Base-by-base conservation (phyloP, 1,140 invertebrate genomes). In the Drosophila pandora region DNA sequence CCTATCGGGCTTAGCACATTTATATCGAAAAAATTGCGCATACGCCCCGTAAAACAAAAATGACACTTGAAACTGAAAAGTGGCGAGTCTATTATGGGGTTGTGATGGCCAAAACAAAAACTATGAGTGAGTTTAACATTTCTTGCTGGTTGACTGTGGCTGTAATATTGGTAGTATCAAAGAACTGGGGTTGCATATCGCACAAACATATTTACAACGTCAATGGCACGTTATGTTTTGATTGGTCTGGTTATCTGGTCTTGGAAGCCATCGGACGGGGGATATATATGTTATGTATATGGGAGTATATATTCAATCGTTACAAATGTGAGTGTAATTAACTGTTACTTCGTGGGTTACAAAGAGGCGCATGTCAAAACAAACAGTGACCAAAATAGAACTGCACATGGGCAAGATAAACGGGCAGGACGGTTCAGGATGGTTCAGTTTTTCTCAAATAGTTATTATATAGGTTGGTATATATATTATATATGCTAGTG, bases 161-260 rank as follows among this genome's bases (percentile, higher is more conserved):
- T 74, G 70, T 52, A 34, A 21, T 59, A 76, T 52, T 22, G 43
- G 60, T 69, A 73, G 13, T 17, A 69, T 63, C 52, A 78, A 72
- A 60, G 58, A 87, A 83, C 75, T 56, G 57, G 81, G 71, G 76
- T 79, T 90, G 79, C 82, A 90, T 76, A 75, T 90, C 69, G 76
- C 87, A 83, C 87, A 90, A 90, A 90, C 87, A 88, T 90, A 90
- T 90, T 87, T 90, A 90, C 87, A 90, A 78, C 45, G 72, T 84
- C 58, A 63, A 77, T 60, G 67, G 59, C 60, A 77, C 47, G 37
- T 74, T 73, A 54, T 61, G 63, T 53, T 50, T 22, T 32, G 52
- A 41, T 37, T 30, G 59, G 21, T 34, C 34, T 30, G 25, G 17
- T 17, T n/a, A 32, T 62, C 59, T 17, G 17, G 17, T 17, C 32